Base-by-base conservation (phyloP, 2,888 invertebrate genomes). In the Drosophila diplacantha region DNA sequence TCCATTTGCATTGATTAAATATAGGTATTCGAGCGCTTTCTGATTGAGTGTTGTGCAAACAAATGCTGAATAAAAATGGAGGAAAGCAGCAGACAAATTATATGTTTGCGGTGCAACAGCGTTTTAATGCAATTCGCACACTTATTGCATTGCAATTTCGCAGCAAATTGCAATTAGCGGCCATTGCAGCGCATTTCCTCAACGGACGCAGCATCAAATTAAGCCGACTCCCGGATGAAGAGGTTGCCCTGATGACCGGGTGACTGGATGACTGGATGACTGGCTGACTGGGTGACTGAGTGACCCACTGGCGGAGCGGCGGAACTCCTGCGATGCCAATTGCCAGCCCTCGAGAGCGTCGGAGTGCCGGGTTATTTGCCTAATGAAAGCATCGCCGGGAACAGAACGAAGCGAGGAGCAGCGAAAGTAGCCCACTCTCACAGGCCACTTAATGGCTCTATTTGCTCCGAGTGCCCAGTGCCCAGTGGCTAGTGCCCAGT, bases 381-480 rank as follows among this genome's bases (percentile, higher is more conserved):
- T 74, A 80, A 81, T 80, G 82, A 78, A 81, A 81, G 82, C 76
- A 79, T 61, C 47, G 53, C 44, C 24, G 80, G 68, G 82, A 79
- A 74, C 76, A 44, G 29, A 29, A 8, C 26, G 26, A 26, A 26
- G 2, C 44, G 44, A 29, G 44, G 29, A 44, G 29, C 18, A 72
- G 72, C 80, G 80, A 78, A 81, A 78, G 77, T 78, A 70, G 79
- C 69, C 64, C 81, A 73, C 76, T 77, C 77, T 75, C 77, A 35
- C 51, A 62, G 66, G 65, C 57, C 68, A 79, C 74, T 78, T 80
- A 79, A 78, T 78, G 74, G 77, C 80, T 79, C 67, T 76, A 81
- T 78, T 82, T 78, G 76, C 70, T 18, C 37, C 18, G 32, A 32
- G 31, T 43, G 34, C 20, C 34, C 34, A 34, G 34, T 34, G 32